Conservation (phyloP, 1,140 invertebrate species). For the Mercenaria mercenaria region DNA sequence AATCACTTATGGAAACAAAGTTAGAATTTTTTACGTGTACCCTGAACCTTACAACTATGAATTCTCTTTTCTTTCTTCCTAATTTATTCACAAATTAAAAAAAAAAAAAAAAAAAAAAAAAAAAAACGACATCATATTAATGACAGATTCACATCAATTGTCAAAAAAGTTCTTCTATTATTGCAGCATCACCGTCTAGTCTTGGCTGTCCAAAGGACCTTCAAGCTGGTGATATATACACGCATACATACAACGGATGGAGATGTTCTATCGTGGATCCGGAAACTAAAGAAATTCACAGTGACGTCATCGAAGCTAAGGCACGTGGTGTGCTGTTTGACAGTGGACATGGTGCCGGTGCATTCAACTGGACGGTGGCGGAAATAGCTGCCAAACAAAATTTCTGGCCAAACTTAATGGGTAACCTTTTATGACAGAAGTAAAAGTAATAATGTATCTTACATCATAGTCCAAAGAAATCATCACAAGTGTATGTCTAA, state of each 20-base stretch:
- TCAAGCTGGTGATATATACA: constrained; percentile 80
- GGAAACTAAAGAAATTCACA: constrained; percentile 58
- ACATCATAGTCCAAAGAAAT: too few species aligned
- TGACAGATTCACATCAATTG: too few species aligned
- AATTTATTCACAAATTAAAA: too few species aligned
- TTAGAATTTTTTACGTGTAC: too few species aligned
- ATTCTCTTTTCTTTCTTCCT: too few species aligned
- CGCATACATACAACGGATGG: constrained; percentile 78
- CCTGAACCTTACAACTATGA: too few species aligned
- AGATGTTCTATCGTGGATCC: constrained; percentile 73
- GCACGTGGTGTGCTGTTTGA: constrained; percentile 81
- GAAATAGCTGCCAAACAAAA: constrained; percentile 72
- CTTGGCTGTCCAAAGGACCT: constrained; percentile 77
- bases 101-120: too few species aligned
- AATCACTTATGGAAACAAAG: too few species aligned
- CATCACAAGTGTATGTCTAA: too few species aligned
- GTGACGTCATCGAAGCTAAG: constrained; percentile 76
- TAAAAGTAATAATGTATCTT: too few species aligned
- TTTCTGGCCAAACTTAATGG: constrained; percentile 80
- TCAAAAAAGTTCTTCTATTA: neutral
- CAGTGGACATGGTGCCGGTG: constrained; percentile 81
- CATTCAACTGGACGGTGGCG: constrained; percentile 80
- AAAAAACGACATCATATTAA: too few species aligned
- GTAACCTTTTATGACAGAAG: too few species aligned
- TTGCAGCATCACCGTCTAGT: neutral